Evolutionary conservation across 2,797 vertebrate genomes (phyloP).

Genomic region (Aphelocoma californica): DNA sequence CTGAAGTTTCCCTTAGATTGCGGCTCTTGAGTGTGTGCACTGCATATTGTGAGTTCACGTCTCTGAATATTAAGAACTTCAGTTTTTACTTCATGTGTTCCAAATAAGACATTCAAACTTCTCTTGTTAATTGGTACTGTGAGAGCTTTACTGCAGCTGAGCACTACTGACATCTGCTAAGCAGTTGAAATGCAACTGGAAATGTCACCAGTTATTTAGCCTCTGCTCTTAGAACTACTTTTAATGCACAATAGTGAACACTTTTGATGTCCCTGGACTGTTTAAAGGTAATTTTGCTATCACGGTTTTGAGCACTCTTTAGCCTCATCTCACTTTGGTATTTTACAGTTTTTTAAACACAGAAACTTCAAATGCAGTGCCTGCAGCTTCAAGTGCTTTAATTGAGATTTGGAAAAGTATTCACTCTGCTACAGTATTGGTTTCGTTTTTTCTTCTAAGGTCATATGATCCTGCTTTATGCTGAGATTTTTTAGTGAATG

Average conservation of each 20-base stretch:
- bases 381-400: not conserved
- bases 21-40: not conserved
- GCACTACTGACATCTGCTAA: not conserved
- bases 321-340: not conserved
- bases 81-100: not conserved
- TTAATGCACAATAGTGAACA: not conserved
- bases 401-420: not conserved
- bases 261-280: not conserved
- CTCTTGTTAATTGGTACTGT: not conserved
- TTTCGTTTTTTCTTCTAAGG: not conserved
- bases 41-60: not conserved
- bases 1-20: not conserved
- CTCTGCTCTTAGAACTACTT: not conserved
- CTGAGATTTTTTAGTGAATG: not conserved
- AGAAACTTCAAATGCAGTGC: not conserved
- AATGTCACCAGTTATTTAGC: not conserved
- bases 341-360: not conserved
- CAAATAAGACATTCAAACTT: not conserved
- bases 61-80: not conserved
- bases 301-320: not conserved
- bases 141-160: not conserved
- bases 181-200: not conserved
- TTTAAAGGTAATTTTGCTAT: not conserved
- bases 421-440: not conserved
- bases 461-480: not conserved